Evolutionary conservation across 2,888 invertebrate genomes (phyloP), one percentile per base, ranked within the genome.

Genomic region (Phengaris arion): DNA sequence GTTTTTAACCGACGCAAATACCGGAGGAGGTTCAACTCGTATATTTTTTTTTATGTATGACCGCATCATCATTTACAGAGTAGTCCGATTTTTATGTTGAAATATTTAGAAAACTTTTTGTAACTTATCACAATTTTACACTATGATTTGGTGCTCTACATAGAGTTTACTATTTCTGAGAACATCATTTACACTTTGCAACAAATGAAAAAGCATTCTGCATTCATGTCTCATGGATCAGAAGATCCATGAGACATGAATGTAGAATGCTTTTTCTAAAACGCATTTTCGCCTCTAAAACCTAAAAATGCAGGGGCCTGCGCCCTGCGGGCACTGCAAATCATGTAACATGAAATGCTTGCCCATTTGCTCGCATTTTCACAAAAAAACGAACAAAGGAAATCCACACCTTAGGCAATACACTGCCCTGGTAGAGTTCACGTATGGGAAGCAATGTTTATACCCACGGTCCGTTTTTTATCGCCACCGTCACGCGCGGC

Each of bases 391-490:
- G 35, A 64, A 64, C 64, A 64, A 64, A 45, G 64, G 64, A 64
- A 64, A 45, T 64, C 64, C 64, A 64, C 64, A 64, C 64, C 64
- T 45, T 35, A 52, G 22, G 35, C 64, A 22, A 5, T 10, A 5
- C 35, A 48, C 5, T 64, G 64, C 13, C 64, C 64, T 64, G 64
- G 76, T 76, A 75, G 79, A 77, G 74, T 77, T 75, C 74, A 76
- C 77, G 77, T 78, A 79, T 79, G 77, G 78, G 77, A 77, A 77
- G 74, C 73, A 54, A 75, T 76, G 77, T 78, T 80, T 81, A 81
- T 83, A 83, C 89, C 89, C 88, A 89, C 90, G 86, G 88, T 77
- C 76, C 85, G 82, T 86, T 85, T 83, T 81, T 78, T 77, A 69
- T 68, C 74, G 72, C 57, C 74, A 68, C 85, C 87, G 89, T 89